These are phyloP conservation scores for Lottia scabra DNA, from an alignment of 2,888 invertebrate genomes.

Conservation along the genomic window DNA sequence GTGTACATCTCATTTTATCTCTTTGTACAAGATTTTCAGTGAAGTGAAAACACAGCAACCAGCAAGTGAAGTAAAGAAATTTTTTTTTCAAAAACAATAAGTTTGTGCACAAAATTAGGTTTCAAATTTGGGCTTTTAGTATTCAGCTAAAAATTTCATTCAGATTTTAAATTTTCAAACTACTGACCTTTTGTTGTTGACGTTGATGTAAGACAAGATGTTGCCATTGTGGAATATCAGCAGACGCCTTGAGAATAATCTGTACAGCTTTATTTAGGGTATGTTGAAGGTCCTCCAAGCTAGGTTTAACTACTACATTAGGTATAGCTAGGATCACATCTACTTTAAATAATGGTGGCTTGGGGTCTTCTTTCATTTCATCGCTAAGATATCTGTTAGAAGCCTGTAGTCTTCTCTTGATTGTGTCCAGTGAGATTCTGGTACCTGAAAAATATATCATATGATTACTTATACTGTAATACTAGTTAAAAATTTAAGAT, in stretches of 20 bases:
- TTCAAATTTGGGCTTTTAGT: too few species aligned
- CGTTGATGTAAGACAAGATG: constrained; percentile 74
- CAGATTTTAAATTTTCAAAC: neutral
- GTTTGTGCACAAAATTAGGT: too few species aligned
- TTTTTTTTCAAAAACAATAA: too few species aligned
- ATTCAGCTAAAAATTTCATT: neutral
- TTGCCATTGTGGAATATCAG: constrained; percentile 92
- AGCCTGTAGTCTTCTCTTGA: constrained; percentile 67
- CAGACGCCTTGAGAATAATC: constrained; percentile 86
- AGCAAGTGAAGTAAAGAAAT: too few species aligned
- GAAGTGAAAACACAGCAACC: too few species aligned
- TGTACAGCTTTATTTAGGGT: constrained; percentile 84
- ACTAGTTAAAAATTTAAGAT: too few species aligned
- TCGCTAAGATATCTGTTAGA: constrained; percentile 62
- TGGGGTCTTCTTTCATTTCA: constrained; percentile 54
- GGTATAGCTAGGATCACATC: constrained; percentile 89
- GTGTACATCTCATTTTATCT: too few species aligned
- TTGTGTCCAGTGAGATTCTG: constrained; percentile 66
- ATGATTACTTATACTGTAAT: too few species aligned
- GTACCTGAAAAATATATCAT: constrained; percentile 54
- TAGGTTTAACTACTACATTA: constrained; percentile 87
- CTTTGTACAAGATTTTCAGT: too few species aligned
- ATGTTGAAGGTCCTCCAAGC: constrained; percentile 91
- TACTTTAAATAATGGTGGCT: constrained; percentile 78
- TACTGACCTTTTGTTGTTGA: constrained; percentile 62